Percentiles rank a stretch among this genome's conserved stretches.
phyloP scores from a whole-genome alignment of 2,113 vertebrate genomes.

The Ploceus nigricollis region DNA sequence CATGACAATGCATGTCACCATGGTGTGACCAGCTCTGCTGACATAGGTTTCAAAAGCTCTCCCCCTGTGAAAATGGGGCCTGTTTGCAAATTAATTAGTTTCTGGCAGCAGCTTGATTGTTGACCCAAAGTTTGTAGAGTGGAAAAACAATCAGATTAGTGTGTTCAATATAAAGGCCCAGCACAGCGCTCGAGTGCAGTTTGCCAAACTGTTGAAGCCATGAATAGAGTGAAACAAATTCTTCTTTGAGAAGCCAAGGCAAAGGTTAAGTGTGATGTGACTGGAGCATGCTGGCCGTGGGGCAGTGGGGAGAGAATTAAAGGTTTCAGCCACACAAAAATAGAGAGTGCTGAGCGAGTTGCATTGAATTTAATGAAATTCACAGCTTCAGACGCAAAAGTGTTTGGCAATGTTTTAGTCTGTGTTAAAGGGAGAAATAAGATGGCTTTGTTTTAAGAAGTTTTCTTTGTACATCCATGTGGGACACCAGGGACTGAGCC shows the following conservation, averaged over 20 bases:
- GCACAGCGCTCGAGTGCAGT: constrained; percentile 67
- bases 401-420: constrained; percentile 25
- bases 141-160: constrained; percentile 85
- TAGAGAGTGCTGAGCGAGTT: constrained; percentile 20
- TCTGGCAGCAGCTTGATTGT: constrained; percentile 81
- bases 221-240: constrained; percentile 79
- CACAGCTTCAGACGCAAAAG: constrained; percentile 4
- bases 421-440: background rate
- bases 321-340: constrained; percentile 63
- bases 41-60: constrained; percentile 78
- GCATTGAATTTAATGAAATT: constrained; percentile 62
- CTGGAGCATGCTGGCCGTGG: constrained; percentile 49
- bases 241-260: constrained; percentile 72
- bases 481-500: background rate
- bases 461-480: constrained; percentile 20
- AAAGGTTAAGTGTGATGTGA: constrained; percentile 85
- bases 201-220: constrained; percentile 70
- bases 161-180: constrained; percentile 76
- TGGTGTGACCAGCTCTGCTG: constrained; percentile 74
- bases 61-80: constrained; percentile 79
- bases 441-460: constrained; percentile 38
- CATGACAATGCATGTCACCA: constrained; percentile 76
- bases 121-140: constrained; percentile 82
- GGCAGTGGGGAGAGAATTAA: constrained; percentile 36
- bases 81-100: constrained; percentile 87